Evolutionary conservation across 2,113 vertebrate species (phyloP), one percentile per base, ranked within the genome.

Genomic region (Rhadina sibilatrix): DNA sequence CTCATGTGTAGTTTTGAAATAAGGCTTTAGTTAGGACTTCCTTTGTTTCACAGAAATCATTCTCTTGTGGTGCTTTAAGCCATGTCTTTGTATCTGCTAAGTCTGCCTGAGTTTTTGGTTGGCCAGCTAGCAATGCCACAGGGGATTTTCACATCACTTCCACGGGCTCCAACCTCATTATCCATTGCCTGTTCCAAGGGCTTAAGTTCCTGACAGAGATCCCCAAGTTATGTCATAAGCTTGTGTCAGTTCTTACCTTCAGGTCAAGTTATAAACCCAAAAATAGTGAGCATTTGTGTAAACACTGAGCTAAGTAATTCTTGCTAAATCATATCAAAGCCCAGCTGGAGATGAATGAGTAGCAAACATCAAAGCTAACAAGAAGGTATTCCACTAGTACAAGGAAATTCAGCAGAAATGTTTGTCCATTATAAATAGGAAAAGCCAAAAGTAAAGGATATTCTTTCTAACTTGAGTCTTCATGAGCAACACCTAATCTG

Each of bases 101-200:
- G 28, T 54, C 50, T 87, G 28, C 31, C n/a, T 53, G 42, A 76
- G 37, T 40, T 87, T 91, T 77, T 81, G 10, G 1, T 31, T 81
- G 46, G 31, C n/a, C 64, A 70, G 7, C 23, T 60, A 60, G 33
- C 22, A 59, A 16, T 60, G 35, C 13, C 27, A 6, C 1, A 10
- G 31, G 22, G 28, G 12, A 81, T 70, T 69, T 89, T 81, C 31
- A 44, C 15, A 61, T 16, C 22, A 30, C 13, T 87, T 81, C 37
- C 46, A 57, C 2, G 5, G 27, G 23, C 22, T 94, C 15, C 22
- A 56, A 3, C 8, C 18, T 61, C 24, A 30, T 44, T 71, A 9
- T 49, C 16, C 1, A 0, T n/a, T 44, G 13, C 18, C 23, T 56
- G 1, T 85, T 90, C 33, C 3, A 2, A 50, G 6, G 40, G 21